Percentiles rank a stretch among this genome's conserved stretches.
These are phyloP conservation scores for Calyptommatus sinebrachiatus DNA, from an alignment of 2,113 vertebrate species.

Conservation along the genomic window DNA sequence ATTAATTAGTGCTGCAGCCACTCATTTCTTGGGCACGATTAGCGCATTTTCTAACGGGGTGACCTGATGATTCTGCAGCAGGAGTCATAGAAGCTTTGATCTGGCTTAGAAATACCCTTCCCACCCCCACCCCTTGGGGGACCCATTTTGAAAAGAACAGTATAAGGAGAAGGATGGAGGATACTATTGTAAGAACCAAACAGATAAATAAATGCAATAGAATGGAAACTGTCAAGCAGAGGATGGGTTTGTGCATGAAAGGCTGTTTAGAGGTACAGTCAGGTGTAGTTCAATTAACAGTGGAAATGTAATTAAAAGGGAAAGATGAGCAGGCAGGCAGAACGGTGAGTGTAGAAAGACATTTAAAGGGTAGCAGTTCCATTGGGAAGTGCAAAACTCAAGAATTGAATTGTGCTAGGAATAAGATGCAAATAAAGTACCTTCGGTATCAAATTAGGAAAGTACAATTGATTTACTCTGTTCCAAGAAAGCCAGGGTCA, in stretches of 20 bases:
- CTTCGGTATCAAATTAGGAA: accelerated
- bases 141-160: not conserved
- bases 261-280: not conserved
- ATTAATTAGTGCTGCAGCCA: slow-evolving; percentile 22
- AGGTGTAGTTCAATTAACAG: not conserved
- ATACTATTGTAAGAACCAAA: not conserved
- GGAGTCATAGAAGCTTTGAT: not conserved
- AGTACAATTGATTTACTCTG: not conserved
- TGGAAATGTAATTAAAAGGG: not conserved
- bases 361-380: not conserved
- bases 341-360: no score
- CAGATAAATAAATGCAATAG: not conserved
- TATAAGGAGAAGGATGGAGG: not conserved
- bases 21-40: slow-evolving; percentile 17
- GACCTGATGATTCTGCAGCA: not conserved
- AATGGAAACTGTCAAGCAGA: not conserved
- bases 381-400: not conserved
- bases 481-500: not conserved
- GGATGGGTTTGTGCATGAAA: not conserved
- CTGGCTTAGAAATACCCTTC: slow-evolving; percentile 1
- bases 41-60: not conserved
- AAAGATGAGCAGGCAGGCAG: not conserved
- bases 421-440: not conserved
- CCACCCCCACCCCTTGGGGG: not conserved
- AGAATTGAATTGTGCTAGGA: not conserved